These are phyloP conservation scores for Numenius phaeopus DNA, from an alignment of 2,797 vertebrate genomes.

Conservation along the genomic window DNA sequence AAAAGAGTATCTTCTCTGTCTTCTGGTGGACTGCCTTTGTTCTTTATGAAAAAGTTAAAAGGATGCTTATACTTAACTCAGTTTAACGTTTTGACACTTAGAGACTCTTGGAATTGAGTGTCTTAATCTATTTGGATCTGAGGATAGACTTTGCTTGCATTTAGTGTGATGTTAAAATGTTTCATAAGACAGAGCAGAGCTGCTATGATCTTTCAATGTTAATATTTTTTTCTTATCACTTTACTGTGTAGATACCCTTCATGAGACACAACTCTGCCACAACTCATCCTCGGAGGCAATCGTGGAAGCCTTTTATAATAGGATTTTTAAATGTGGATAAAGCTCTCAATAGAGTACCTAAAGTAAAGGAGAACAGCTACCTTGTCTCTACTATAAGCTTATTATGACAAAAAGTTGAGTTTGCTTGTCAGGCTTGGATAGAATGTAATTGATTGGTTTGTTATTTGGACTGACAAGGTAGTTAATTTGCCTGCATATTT, in stretches of 20 bases:
- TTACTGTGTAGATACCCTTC: slow-evolving; percentile 87
- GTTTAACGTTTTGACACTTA: neutral
- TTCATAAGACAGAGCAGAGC: slow-evolving; percentile 80
- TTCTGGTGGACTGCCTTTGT: neutral
- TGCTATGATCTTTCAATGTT: slow-evolving; percentile 83
- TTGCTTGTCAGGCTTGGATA: slow-evolving; percentile 81
- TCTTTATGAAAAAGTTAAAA: slow-evolving; percentile 11
- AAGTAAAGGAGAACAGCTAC: slow-evolving; percentile 82
- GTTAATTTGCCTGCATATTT: slow-evolving; percentile 78
- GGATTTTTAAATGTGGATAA: slow-evolving; percentile 83
- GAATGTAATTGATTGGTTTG: slow-evolving; percentile 81
- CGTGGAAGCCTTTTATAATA: slow-evolving; percentile 84
- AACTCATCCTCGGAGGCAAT: slow-evolving; percentile 84
- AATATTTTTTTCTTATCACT: slow-evolving; percentile 87
- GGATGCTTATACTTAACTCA: slow-evolving; percentile 7
- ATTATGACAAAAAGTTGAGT: slow-evolving; percentile 76
- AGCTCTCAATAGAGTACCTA: slow-evolving; percentile 80
- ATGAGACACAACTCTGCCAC: slow-evolving; percentile 86
- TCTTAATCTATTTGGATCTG: slow-evolving; percentile 40
- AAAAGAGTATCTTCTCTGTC: neutral
- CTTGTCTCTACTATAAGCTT: slow-evolving; percentile 78
- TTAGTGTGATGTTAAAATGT: slow-evolving; percentile 79
- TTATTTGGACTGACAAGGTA: slow-evolving; percentile 82
- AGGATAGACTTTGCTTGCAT: slow-evolving; percentile 68
- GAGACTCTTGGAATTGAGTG: slow-evolving; percentile 1